Percentiles rank a stretch among this genome's conserved stretches.
Evolutionary conservation across 2,113 vertebrate genomes (phyloP).

Genomic region (Bubalus kerabau): DNA sequence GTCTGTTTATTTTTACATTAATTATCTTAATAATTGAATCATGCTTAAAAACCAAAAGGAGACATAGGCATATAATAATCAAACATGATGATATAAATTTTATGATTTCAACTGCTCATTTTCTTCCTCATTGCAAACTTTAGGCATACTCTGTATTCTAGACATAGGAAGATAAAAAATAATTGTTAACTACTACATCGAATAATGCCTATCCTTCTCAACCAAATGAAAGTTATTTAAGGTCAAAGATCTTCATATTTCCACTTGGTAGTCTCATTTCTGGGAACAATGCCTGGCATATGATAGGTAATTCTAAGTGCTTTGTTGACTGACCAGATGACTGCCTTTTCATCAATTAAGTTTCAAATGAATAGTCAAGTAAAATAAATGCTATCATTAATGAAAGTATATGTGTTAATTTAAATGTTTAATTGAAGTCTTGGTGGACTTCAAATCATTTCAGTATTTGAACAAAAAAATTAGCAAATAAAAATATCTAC

Average conservation of each 20-base stretch:
- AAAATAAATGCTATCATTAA: not conserved
- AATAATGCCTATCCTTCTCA: not conserved
- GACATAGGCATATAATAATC: not conserved
- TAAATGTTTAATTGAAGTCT: not conserved
- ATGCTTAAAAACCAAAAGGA: not conserved
- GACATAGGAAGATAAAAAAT: not conserved
- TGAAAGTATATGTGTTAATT: not conserved
- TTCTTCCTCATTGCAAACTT: not conserved
- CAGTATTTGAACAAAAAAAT: not conserved
- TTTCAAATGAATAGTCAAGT: not conserved
- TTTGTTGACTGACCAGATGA: not conserved
- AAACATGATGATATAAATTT: not conserved
- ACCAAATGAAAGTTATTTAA: not conserved
- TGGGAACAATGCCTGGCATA: not conserved
- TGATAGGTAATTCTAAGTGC: not conserved
- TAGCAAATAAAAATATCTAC: not conserved
- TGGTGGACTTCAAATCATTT: not conserved
- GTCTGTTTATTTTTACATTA: not conserved
- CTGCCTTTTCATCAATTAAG: not conserved
- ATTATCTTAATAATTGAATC: not conserved
- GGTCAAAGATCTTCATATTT: not conserved
- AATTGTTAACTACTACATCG: not conserved
- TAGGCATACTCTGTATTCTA: not conserved
- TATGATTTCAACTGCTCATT: not conserved
- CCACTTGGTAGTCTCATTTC: not conserved